These are phyloP conservation scores for Rhagoletis pomonella DNA, from an alignment of 1,140 invertebrate genomes.

Conservation along the genomic window DNA sequence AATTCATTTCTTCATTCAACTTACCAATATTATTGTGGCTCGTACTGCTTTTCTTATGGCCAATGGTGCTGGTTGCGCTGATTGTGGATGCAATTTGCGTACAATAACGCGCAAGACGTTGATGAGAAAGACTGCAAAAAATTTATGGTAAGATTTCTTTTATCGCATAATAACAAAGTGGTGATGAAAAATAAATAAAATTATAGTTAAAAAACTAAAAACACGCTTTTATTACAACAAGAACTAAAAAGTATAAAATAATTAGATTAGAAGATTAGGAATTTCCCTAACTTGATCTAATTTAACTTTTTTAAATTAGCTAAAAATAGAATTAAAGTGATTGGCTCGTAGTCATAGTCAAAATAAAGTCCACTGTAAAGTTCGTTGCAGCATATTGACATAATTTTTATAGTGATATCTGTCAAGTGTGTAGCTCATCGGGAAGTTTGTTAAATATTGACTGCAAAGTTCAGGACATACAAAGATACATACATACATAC, in stretches of 20 bases:
- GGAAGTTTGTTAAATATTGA: too few relatives aligned
- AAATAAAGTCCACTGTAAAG: too few relatives aligned
- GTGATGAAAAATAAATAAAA: not conserved
- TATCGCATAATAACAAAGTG: not conserved
- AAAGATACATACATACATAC: too few relatives aligned
- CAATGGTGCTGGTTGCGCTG: slow-evolving; percentile 76
- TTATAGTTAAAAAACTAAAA: not conserved
- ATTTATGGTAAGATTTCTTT: not conserved
- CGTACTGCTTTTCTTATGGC: slow-evolving; percentile 76
- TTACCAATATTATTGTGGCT: slow-evolving; percentile 86
- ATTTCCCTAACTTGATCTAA: too few relatives aligned
- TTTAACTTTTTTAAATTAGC: too few relatives aligned
- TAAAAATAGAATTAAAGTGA: too few relatives aligned
- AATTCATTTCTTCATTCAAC: not conserved
- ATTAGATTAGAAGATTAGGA: too few relatives aligned
- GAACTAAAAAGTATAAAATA: too few relatives aligned
- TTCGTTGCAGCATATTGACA: not conserved
- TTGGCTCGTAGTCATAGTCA: too few relatives aligned
- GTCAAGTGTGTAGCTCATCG: too few relatives aligned
- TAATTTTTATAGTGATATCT: not conserved
- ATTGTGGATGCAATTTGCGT: slow-evolving; percentile 84
- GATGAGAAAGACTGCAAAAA: slow-evolving; percentile 85
- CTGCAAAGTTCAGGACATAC: not conserved
- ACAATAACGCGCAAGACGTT: slow-evolving; percentile 90
- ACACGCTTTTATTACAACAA: too few relatives aligned